Conservation (phyloP, 2,113 vertebrate genomes). For the Xenopus borealis region DNA sequence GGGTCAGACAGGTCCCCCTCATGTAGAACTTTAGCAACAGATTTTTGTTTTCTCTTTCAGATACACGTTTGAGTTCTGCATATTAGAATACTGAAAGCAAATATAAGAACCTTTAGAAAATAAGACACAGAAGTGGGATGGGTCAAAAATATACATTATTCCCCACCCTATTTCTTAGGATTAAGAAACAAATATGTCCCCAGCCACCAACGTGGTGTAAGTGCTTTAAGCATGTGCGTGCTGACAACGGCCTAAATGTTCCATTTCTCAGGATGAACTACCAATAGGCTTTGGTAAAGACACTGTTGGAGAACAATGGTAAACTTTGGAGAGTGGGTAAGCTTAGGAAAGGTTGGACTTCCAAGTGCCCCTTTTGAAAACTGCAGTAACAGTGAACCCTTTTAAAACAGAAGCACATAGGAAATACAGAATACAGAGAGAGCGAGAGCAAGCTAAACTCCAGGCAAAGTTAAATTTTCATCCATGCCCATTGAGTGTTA, state of each 20-base stretch:
- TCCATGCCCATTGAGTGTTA: background rate
- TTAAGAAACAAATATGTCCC: slow-evolving; percentile 1
- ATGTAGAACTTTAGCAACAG: background rate
- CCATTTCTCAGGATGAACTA: slow-evolving; percentile 46
- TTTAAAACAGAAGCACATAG: slow-evolving; percentile 6
- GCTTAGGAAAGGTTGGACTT: background rate
- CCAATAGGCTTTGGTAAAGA: slow-evolving; percentile 40
- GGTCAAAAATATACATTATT: slow-evolving; percentile 19
- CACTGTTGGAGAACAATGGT: slow-evolving; percentile 17
- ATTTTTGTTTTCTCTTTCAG: background rate
- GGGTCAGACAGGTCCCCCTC: background rate
- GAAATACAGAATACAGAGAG: slow-evolving; percentile 7
- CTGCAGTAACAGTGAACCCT: slow-evolving; percentile 19
- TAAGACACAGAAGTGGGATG: background rate
- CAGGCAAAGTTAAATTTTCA: slow-evolving; percentile 1
- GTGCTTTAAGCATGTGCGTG: slow-evolving; percentile 57
- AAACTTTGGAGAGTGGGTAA: background rate
- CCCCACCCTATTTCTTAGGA: background rate
- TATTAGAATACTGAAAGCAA: background rate
- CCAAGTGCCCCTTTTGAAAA: background rate
- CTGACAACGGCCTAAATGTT: slow-evolving; percentile 56
- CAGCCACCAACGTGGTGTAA: slow-evolving; percentile 24
- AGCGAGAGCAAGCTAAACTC: slow-evolving; percentile 4
- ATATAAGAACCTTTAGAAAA: background rate
- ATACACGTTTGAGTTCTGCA: background rate